phyloP scores from a whole-genome alignment of 2,797 vertebrate species.

The Champsocephalus gunnari region DNA sequence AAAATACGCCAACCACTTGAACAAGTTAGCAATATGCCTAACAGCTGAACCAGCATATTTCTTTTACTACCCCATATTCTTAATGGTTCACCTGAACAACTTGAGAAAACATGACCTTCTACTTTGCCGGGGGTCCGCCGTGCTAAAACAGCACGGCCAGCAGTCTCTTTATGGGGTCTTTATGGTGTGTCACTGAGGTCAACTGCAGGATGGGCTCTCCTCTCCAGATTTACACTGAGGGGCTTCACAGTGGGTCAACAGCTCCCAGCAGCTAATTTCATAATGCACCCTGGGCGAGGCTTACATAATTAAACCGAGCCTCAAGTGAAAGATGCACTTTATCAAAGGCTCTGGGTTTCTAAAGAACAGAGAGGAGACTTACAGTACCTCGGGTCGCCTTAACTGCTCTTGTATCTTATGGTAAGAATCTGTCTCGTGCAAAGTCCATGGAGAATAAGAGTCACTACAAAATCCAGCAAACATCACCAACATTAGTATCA shows the following conservation, averaged over 20 bases:
- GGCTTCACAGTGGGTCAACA: constrained; percentile 68
- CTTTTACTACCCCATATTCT: constrained; percentile 42
- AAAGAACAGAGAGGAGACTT: constrained; percentile 44
- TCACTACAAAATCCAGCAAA: not conserved
- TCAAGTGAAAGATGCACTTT: constrained; percentile 68
- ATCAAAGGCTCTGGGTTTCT: constrained; percentile 69
- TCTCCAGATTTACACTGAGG: constrained; percentile 71
- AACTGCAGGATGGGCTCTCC: constrained; percentile 65
- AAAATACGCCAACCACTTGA: constrained; percentile 19
- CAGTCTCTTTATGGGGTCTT: constrained; percentile 78
- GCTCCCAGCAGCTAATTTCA: constrained; percentile 78
- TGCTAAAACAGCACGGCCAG: constrained; percentile 66
- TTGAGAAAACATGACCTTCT: constrained; percentile 61
- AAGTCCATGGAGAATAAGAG: not conserved
- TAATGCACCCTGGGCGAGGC: constrained; percentile 77
- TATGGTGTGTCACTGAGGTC: constrained; percentile 68
- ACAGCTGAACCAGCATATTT: constrained; percentile 60
- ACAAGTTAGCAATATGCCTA: constrained; percentile 41
- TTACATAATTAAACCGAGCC: constrained; percentile 74
- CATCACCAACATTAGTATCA: constrained; percentile 9
- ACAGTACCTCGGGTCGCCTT: constrained; percentile 26
- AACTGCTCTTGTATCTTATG: constrained; percentile 13
- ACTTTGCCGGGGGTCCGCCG: constrained; percentile 31
- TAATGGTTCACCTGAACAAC: constrained; percentile 55
- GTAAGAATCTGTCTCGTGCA: constrained; percentile 14